These are phyloP conservation scores for Perizoma flavofasciatum DNA, from an alignment of 2,888 invertebrate genomes.

Conservation along the genomic window DNA sequence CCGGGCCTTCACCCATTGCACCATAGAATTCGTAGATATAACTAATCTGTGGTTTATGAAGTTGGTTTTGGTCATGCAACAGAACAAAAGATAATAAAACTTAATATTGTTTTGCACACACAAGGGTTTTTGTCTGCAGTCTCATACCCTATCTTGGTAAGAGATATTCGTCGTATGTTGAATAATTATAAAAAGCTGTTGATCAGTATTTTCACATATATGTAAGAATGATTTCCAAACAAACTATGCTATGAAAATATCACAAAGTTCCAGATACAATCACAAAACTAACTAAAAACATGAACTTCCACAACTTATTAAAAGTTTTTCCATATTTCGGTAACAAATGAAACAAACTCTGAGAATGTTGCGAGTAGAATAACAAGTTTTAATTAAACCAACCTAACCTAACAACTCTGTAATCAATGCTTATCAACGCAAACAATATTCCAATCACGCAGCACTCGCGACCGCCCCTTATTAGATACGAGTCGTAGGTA, in stretches of 20 bases:
- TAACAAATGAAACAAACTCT: no score
- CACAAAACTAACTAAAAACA: not conserved
- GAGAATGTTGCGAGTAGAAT: not conserved
- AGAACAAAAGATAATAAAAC: no score
- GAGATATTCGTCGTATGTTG: no score
- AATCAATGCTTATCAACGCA: slow-evolving; percentile 19
- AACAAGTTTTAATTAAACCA: slow-evolving; percentile 9
- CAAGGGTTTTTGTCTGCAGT: no score
- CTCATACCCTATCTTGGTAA: no score
- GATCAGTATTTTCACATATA: not conserved
- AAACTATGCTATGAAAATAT: slow-evolving; percentile 4
- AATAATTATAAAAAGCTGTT: no score
- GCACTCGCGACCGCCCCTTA: not conserved
- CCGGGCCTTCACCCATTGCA: no score
- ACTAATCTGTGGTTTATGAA: no score
- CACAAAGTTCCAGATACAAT: not conserved
- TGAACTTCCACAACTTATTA: not conserved
- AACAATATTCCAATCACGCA: slow-evolving; percentile 25
- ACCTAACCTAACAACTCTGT: not conserved
- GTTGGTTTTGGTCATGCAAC: no score
- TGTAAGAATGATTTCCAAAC: slow-evolving; percentile 8
- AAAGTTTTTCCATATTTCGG: slow-evolving; percentile 1
- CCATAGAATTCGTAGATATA: no score
- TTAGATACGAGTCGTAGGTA: not conserved
- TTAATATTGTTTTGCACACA: no score